A percentile compares a stretch with the other conserved stretches of the same genome.
These are phyloP conservation scores for Aptenodytes forsteri DNA, from an alignment of 2,113 vertebrate genomes.

Conservation along the genomic window DNA sequence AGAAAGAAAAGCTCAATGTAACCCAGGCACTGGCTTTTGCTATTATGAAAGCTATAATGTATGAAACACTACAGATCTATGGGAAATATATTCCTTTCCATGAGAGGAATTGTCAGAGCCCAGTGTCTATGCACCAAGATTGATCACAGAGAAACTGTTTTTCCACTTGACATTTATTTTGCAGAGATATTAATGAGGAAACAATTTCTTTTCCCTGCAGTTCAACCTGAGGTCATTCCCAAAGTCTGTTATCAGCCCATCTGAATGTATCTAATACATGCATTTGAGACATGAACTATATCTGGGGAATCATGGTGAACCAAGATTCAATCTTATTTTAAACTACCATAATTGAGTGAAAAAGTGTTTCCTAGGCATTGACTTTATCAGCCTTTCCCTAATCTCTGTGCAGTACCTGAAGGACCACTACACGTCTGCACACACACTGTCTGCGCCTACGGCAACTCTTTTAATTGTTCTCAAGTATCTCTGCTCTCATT, in stretches of 20 bases:
- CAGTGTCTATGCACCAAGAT: constrained; percentile 37
- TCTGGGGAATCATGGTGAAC: neutral
- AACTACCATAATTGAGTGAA: neutral
- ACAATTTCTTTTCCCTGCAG: constrained; percentile 42
- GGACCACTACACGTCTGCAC: neutral
- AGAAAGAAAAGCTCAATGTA: constrained; percentile 53
- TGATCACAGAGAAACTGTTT: constrained; percentile 51
- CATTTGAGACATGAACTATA: neutral
- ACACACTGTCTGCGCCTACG: neutral
- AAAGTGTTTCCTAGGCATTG: neutral
- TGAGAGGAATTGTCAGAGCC: constrained; percentile 45
- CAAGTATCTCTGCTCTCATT: neutral
- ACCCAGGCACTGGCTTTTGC: constrained; percentile 39
- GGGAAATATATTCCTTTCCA: constrained; percentile 51
- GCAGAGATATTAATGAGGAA: constrained; percentile 58
- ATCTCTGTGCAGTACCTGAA: neutral
- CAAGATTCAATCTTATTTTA: neutral
- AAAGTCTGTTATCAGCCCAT: constrained; percentile 28
- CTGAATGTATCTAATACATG: neutral
- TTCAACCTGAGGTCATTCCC: constrained; percentile 57
- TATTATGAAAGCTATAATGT: constrained; percentile 54
- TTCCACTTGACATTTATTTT: constrained; percentile 63
- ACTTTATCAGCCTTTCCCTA: neutral
- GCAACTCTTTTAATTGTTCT: neutral
- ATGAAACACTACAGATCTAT: constrained; percentile 58